Conservation (phyloP, 2,888 invertebrate genomes). For the Lutraria lutraria region DNA sequence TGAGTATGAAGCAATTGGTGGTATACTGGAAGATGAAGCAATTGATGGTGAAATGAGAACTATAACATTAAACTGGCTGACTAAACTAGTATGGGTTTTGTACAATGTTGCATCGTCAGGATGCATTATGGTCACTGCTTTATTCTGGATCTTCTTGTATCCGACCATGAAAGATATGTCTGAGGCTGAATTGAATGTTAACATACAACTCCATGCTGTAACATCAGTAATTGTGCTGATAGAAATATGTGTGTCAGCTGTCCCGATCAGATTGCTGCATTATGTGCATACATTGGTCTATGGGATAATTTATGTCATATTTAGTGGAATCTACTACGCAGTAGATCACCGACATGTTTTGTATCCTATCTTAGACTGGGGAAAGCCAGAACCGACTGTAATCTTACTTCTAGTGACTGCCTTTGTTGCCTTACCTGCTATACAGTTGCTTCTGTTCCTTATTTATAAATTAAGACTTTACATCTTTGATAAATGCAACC, state of each 20-base stretch:
- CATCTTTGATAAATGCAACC: slow-evolving; percentile 56
- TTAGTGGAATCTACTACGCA: slow-evolving; percentile 82
- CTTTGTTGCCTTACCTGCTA: slow-evolving; percentile 74
- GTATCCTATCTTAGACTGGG: slow-evolving; percentile 84
- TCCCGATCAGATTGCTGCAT: slow-evolving; percentile 82
- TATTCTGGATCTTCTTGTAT: slow-evolving; percentile 81
- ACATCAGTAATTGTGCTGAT: slow-evolving; percentile 81
- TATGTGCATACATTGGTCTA: slow-evolving; percentile 77
- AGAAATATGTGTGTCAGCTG: slow-evolving; percentile 77
- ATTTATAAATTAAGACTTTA: slow-evolving; percentile 75
- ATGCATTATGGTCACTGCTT: slow-evolving; percentile 80
- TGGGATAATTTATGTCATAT: slow-evolving; percentile 79
- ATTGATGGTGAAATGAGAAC: slow-evolving; percentile 33
- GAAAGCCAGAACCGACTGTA: slow-evolving; percentile 75
- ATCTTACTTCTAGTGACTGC: slow-evolving; percentile 71
- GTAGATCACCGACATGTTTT: slow-evolving; percentile 79
- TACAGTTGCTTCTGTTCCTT: slow-evolving; percentile 76
- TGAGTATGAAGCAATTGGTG: slow-evolving; percentile 57
- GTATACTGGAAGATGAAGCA: slow-evolving; percentile 43
- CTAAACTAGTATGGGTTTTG: slow-evolving; percentile 78
- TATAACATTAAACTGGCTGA: slow-evolving; percentile 63
- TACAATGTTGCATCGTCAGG: slow-evolving; percentile 73
- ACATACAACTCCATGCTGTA: slow-evolving; percentile 81
- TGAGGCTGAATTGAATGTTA: slow-evolving; percentile 61
- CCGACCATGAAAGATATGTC: slow-evolving; percentile 62